Evolutionary conservation across 1,140 invertebrate species (phyloP).

Genomic region (Drosophila nasuta): DNA sequence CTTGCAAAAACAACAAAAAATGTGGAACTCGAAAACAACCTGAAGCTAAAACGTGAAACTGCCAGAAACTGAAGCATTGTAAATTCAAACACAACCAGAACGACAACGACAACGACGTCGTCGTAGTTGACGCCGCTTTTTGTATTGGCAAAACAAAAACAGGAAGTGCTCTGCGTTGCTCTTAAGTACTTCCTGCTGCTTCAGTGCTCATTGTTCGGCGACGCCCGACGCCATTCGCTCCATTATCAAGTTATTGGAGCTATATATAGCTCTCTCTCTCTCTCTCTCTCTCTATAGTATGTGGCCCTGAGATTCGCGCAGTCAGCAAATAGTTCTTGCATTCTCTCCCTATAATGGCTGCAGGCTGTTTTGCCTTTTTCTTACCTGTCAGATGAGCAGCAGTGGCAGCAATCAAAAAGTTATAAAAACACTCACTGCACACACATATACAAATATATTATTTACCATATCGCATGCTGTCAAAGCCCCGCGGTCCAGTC

Average conservation of each 20-base stretch:
- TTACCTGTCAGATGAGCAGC: slow-evolving; percentile 44
- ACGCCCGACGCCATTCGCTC: slow-evolving; percentile 34
- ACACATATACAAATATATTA: slow-evolving; percentile 43
- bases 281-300: slow-evolving; percentile 1
- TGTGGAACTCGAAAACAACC: slow-evolving; percentile 56
- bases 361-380: slow-evolving; percentile 54
- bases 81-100: slow-evolving; percentile 67
- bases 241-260: slow-evolving; percentile 48
- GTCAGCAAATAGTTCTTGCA: slow-evolving; percentile 67
- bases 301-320: slow-evolving; percentile 11
- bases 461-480: slow-evolving; percentile 64
- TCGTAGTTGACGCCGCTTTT: slow-evolving; percentile 68
- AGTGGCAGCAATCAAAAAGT: slow-evolving; percentile 68
- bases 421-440: slow-evolving; percentile 55
- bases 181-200: slow-evolving; percentile 82
- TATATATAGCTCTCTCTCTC: slow-evolving; percentile 10
- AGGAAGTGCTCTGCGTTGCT: slow-evolving; percentile 83
- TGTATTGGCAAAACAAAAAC: slow-evolving; percentile 83
- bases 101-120: slow-evolving; percentile 63
- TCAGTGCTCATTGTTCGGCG: slow-evolving; percentile 39
- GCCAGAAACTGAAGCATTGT: slow-evolving; percentile 67
- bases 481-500: slow-evolving; percentile 28
- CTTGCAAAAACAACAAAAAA: slow-evolving; percentile 35
- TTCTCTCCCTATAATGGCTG: slow-evolving; percentile 64
- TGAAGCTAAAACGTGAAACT: slow-evolving; percentile 11